Evolutionary conservation across 92 coral and sea anemone genomes (phyloP).

Genomic region (Paragorgia papillata): DNA sequence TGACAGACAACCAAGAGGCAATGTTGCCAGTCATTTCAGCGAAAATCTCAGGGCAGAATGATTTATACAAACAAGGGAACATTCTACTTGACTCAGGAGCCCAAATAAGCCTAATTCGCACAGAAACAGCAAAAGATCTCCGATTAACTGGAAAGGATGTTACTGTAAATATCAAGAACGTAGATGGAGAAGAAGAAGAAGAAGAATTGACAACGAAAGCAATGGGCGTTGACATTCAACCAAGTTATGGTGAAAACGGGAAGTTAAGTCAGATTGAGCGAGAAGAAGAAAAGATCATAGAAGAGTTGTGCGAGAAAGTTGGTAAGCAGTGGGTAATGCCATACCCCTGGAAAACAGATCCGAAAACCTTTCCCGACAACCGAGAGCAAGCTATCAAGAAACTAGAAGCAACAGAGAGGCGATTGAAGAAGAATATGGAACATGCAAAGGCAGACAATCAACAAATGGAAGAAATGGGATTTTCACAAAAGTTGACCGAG

Average conservation of each 20-base stretch:
- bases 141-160: conserved; percentile 55
- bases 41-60: conserved; percentile 34
- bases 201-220: conserved; percentile 57
- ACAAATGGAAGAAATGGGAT: conserved; percentile 33
- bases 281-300: conserved; percentile 57
- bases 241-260: conserved; percentile 48
- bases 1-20: conserved; percentile 13
- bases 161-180: conserved; percentile 47
- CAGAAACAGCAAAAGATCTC: conserved; percentile 40
- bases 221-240: conserved; percentile 51
- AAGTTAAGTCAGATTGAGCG: conserved; percentile 54
- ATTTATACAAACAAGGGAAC: conserved; percentile 47
- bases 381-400: conserved; percentile 51
- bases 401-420: conserved; percentile 50
- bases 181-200: conserved; percentile 59
- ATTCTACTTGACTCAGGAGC: conserved; percentile 64
- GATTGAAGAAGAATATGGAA: conserved; percentile 46
- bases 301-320: conserved; percentile 47
- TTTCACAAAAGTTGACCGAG: conserved; percentile 25
- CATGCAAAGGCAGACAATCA: conserved; percentile 53
- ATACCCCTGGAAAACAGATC: conserved; percentile 63
- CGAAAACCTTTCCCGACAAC: conserved; percentile 50
- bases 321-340: conserved; percentile 53
- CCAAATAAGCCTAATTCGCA: conserved; percentile 59
- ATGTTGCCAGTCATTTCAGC: conserved; percentile 59